Percentiles rank a stretch among this genome's conserved stretches.
These are phyloP conservation scores for Metalampra italica DNA, from an alignment of 2,888 invertebrate species.

Conservation along the genomic window DNA sequence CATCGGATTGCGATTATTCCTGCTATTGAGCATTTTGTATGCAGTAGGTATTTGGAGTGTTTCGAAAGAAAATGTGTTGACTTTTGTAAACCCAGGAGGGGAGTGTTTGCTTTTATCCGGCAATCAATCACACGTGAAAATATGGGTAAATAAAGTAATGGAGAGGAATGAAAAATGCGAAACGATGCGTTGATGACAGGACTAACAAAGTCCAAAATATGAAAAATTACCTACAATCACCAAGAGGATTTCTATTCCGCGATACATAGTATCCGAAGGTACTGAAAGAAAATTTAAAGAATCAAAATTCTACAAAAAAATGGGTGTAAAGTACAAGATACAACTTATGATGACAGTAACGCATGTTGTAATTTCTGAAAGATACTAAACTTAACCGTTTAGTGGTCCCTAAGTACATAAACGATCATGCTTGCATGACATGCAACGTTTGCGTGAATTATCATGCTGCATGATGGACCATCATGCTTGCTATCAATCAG, in stretches of 20 bases:
- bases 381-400: too few relatives aligned
- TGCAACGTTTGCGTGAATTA: too few relatives aligned
- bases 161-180: neutral
- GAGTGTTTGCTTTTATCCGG: constrained; percentile 1
- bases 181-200: neutral
- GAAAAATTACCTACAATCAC: too few relatives aligned
- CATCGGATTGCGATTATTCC: constrained; percentile 32
- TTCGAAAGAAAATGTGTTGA: neutral
- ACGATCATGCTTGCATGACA: too few relatives aligned
- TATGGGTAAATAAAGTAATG: neutral
- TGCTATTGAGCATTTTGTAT: constrained; percentile 11
- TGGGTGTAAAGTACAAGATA: too few relatives aligned
- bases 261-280: neutral
- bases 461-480: too few relatives aligned
- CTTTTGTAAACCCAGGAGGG: neutral
- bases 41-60: constrained; percentile 19
- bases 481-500: too few relatives aligned
- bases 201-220: neutral
- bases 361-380: too few relatives aligned
- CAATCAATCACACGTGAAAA: constrained; percentile 7
- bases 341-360: too few relatives aligned
- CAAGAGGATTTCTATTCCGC: neutral
- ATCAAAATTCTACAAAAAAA: too few relatives aligned
- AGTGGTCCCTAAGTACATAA: too few relatives aligned
- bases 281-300: neutral